These are phyloP conservation scores for Ceyx erithaca DNA, from an alignment of 2,797 vertebrate species.

Conservation along the genomic window DNA sequence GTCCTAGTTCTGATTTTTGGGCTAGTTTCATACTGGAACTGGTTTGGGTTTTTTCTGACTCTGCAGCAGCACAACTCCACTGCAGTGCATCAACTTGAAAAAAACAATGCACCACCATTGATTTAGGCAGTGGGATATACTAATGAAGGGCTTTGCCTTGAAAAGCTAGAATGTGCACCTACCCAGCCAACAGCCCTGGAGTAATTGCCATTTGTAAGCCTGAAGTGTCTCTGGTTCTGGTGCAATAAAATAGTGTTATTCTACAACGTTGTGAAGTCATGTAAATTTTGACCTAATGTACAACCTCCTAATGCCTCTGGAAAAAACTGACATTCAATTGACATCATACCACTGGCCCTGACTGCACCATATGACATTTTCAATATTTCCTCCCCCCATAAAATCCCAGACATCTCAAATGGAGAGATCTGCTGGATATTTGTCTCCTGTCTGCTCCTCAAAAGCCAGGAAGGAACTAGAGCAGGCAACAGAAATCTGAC, in stretches of 20 bases:
- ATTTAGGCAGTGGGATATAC: background rate
- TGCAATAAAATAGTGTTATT: background rate
- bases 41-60: background rate
- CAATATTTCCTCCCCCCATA: background rate
- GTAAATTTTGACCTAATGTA: background rate
- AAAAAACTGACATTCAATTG: background rate
- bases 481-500: conserved; percentile 43
- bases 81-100: background rate
- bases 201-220: background rate
- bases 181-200: background rate
- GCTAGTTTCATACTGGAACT: background rate
- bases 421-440: conserved; percentile 24
- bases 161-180: background rate
- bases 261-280: background rate
- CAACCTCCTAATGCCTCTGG: background rate
- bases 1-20: background rate
- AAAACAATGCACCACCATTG: background rate
- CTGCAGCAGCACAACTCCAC: background rate
- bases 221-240: background rate
- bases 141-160: background rate
- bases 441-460: background rate
- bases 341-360: accelerated
- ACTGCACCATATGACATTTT: background rate
- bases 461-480: conserved; percentile 48
- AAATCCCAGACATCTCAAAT: conserved; percentile 4